A percentile compares a stretch with the other conserved stretches of the same genome.
Evolutionary conservation across 2,797 vertebrate species (phyloP).

Genomic region (Tauraco hartlaubi): DNA sequence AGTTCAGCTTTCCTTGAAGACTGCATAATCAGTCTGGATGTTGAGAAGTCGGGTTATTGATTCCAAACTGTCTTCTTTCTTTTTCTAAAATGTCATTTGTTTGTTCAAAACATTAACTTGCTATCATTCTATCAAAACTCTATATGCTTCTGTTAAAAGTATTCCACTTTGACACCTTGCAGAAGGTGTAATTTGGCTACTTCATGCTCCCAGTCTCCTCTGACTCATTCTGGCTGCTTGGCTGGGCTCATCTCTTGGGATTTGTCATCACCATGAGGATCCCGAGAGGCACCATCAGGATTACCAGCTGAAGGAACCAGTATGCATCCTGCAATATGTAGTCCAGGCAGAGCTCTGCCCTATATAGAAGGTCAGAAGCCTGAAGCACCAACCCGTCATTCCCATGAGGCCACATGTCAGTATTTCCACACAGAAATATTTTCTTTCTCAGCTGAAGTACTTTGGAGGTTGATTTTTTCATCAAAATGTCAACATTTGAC

Average conservation of each 20-base stretch:
- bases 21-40: background rate
- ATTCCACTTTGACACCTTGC: background rate
- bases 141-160: background rate
- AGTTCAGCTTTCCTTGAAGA: background rate
- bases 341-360: background rate
- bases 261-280: background rate
- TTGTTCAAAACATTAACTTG: background rate
- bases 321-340: background rate
- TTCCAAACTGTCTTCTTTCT: background rate
- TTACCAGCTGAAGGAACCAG: background rate
- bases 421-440: slow-evolving; percentile 16
- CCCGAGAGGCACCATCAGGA: background rate
- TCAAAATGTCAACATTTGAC: slow-evolving; percentile 48
- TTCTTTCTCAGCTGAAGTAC: slow-evolving; percentile 7
- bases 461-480: slow-evolving; percentile 4
- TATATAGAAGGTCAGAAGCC: background rate
- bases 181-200: background rate
- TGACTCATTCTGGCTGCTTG: background rate
- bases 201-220: background rate
- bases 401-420: background rate
- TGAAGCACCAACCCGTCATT: background rate
- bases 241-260: background rate
- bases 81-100: fast-evolving
- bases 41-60: background rate
- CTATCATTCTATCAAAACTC: background rate